Conservation (phyloP, 2,888 invertebrate genomes). For the Aproaerema taeniolella region DNA sequence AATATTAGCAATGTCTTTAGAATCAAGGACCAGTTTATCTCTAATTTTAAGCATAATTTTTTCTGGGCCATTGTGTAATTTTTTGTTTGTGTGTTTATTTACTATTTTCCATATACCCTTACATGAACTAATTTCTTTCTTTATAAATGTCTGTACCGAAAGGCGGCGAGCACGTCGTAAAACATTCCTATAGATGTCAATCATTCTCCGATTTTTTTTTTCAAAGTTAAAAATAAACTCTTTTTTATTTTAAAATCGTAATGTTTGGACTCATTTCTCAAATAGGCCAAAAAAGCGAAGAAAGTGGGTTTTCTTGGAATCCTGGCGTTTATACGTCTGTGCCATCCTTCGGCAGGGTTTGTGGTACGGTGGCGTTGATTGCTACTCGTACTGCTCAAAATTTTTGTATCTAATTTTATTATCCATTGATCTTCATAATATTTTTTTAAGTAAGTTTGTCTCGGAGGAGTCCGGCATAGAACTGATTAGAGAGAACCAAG, state of each 20-base stretch:
- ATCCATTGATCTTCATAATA: neutral
- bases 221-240: neutral
- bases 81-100: too few species aligned
- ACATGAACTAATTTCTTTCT: too few species aligned
- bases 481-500: neutral
- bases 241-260: neutral
- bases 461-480: neutral
- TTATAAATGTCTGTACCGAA: too few species aligned
- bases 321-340: neutral
- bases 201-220: neutral
- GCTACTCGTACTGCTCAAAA: too few species aligned
- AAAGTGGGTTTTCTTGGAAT: neutral
- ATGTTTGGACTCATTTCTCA: neutral
- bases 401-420: too few species aligned
- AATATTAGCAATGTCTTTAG: too few species aligned
- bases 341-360: neutral
- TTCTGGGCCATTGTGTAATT: too few species aligned
- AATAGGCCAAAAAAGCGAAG: neutral
- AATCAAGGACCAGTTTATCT: too few species aligned
- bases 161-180: too few species aligned
- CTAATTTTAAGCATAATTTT: too few species aligned
- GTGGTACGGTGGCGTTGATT: neutral
- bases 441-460: neutral
- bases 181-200: neutral
- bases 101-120: too few species aligned